Evolutionary conservation across 2,888 invertebrate species (phyloP).

Genomic region (Rotaria sp.): DNA sequence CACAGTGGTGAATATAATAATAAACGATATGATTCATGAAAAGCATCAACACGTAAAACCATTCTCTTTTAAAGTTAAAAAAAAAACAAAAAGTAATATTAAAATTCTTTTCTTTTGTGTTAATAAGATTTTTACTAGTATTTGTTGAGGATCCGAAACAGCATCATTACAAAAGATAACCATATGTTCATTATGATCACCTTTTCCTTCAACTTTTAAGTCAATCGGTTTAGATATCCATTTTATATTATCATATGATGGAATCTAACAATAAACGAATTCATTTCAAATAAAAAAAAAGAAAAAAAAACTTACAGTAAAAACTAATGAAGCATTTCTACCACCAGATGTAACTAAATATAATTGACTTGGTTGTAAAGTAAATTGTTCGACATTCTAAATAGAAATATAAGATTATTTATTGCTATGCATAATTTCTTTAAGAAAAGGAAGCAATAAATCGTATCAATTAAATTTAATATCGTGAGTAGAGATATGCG

Average conservation of each 20-base stretch:
- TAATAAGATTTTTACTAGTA: not conserved
- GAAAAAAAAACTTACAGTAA: not conserved
- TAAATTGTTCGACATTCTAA: not conserved
- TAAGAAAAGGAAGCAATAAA: too few species aligned
- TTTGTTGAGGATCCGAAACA: not conserved
- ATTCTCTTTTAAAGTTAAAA: not conserved
- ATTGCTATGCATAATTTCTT: too few species aligned
- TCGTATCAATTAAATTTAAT: too few species aligned
- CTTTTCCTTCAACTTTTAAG: not conserved
- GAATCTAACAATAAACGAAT: not conserved
- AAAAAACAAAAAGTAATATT: not conserved
- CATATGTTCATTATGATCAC: not conserved
- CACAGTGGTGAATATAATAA: conserved; percentile 33
- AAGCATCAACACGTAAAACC: not conserved
- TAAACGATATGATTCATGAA: not conserved
- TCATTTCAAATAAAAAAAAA: not conserved
- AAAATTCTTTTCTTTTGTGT: not conserved
- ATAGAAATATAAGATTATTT: not conserved
- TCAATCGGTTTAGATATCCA: not conserved
- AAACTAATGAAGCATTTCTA: not conserved
- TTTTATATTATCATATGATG: not conserved
- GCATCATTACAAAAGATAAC: not conserved
- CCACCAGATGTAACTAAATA: not conserved
- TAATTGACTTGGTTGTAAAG: not conserved
- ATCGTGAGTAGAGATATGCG: too few species aligned